Percentiles rank a stretch among this genome's conserved stretches.
phyloP scores from a whole-genome alignment of 2,113 vertebrate genomes.

The Peromyscus californicus region DNA sequence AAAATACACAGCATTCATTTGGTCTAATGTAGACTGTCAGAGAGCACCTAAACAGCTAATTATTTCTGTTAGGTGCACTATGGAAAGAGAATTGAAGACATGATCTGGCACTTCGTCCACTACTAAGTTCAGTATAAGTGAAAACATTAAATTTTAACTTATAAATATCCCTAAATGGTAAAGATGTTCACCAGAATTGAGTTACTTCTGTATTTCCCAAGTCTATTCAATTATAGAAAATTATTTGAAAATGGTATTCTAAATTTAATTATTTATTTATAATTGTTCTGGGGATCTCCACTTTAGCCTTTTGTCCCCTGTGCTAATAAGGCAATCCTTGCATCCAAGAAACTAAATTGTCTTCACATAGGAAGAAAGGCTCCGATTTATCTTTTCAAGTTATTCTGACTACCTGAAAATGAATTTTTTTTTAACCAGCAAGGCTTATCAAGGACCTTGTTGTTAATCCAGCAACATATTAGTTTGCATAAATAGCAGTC shows the following conservation, averaged over 20 bases:
- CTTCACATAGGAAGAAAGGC: background rate
- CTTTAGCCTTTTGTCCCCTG: background rate
- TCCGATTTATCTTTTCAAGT: conserved; percentile 23
- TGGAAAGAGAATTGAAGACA: conserved; percentile 53
- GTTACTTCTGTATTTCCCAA: conserved; percentile 57
- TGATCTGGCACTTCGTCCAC: conserved; percentile 59
- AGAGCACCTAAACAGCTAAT: conserved; percentile 44
- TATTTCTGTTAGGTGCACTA: conserved; percentile 51
- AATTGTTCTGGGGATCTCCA: conserved; percentile 55
- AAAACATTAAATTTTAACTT: conserved; percentile 71
- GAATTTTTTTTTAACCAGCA: conserved; percentile 59
- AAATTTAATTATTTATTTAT: conserved; percentile 71
- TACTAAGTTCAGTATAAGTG: conserved; percentile 69
- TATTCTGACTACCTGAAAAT: conserved; percentile 32
- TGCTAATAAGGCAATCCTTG: conserved; percentile 54
- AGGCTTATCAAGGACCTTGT: conserved; percentile 57
- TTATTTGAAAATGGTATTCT: conserved; percentile 69
- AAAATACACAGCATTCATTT: conserved; percentile 17
- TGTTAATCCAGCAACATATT: conserved; percentile 23
- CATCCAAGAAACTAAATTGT: conserved; percentile 20
- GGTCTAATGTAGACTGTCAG: conserved; percentile 49
- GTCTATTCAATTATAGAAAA: conserved; percentile 66
- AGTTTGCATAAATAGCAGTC: conserved; percentile 33
- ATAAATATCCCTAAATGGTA: conserved; percentile 72
- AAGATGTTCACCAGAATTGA: conserved; percentile 60